Base-by-base conservation (phyloP, 2,888 invertebrate species). In the Catocala sponsa region DNA sequence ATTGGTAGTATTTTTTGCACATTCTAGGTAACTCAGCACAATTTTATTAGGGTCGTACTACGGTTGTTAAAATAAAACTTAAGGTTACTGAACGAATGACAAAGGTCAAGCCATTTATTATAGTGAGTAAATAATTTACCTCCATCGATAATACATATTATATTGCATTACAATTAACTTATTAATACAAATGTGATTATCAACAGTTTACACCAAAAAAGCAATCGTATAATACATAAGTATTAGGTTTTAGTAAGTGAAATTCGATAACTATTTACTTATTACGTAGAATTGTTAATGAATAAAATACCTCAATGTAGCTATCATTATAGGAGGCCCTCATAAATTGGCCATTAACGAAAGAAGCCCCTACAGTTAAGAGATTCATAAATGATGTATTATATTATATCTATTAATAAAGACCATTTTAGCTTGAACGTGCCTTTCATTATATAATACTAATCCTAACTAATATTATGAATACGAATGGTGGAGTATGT, bases 381-480 rank as follows among this genome's bases (percentile, higher is more conserved):
- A 71, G 68, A 75, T 74, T 72, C 58, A 71, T 59, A 25, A 63
- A 66, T 54, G 69, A 69, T 70, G 63, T 64, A 55, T 62, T 70
- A 59, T 65, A 79, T 62, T 44, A 62, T 72, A 54, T 68, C 59
- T 69, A 69, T 65, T 59, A 84, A 72, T 81, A 84, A 79, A 84
- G 74, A 83, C 72, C 78, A 84, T 80, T 85, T 81, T 87, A 88
- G 87, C 85, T 86, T 87, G 78, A 63, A 59, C 38, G 52, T 58
- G 63, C 63, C 65, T 83, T 84, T 85, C 59, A 76, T 70, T 83
- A 11, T 83, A 11, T 12, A 5, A 35, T 11, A 25, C 25, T 25
- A 25, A 25, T 25, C 25, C 25, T 25, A 25, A 25, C 2, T 25
- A 25, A 25, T 25, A 13, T 46, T 5, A n/a, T 44, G 2, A 25